A percentile compares a stretch with the other conserved stretches of the same genome.
Conservation (phyloP, 2,888 invertebrate species). For the Nemurella pictetii region DNA sequence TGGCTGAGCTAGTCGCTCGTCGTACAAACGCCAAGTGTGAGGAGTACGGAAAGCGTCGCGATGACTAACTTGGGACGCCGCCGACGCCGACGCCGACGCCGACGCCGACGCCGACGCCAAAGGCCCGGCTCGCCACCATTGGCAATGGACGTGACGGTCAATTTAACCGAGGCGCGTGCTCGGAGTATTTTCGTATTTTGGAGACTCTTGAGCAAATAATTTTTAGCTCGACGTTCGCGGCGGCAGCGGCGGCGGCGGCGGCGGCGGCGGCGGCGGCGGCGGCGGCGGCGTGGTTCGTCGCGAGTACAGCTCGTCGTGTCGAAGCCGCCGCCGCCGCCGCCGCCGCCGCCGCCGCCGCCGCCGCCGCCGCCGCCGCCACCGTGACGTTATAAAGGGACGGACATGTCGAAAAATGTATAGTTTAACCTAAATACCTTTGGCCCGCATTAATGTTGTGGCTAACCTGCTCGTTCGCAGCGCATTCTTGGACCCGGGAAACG, state of each 20-base stretch:
- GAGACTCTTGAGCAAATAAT: constrained; percentile 8
- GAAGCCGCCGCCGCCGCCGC: too few relatives aligned
- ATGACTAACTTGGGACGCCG: not conserved
- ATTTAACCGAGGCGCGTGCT: constrained; percentile 2
- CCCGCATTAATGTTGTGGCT: not conserved
- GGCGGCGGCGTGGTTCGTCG: too few relatives aligned
- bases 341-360: too few relatives aligned
- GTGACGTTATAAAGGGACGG: not conserved
- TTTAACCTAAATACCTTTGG: not conserved
- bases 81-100: not conserved
- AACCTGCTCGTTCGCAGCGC: not conserved
- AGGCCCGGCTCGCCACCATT: constrained; percentile 2
- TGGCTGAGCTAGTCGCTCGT: not conserved
- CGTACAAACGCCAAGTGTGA: not conserved
- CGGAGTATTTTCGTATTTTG: constrained; percentile 5
- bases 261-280: too few relatives aligned
- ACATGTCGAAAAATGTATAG: not conserved
- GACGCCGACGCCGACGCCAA: not conserved
- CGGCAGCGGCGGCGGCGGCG: too few relatives aligned
- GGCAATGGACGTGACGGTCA: constrained; percentile 9
- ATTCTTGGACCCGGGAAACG: not conserved
- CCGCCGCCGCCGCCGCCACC: too few relatives aligned
- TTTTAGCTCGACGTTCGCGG: not conserved
- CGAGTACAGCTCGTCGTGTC: too few relatives aligned
- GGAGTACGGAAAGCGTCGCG: not conserved